Percentiles rank a stretch among this genome's conserved stretches.
These are phyloP conservation scores for Masnerella sp. DNA, from an alignment of 2,888 invertebrate species.

Conservation along the genomic window DNA sequence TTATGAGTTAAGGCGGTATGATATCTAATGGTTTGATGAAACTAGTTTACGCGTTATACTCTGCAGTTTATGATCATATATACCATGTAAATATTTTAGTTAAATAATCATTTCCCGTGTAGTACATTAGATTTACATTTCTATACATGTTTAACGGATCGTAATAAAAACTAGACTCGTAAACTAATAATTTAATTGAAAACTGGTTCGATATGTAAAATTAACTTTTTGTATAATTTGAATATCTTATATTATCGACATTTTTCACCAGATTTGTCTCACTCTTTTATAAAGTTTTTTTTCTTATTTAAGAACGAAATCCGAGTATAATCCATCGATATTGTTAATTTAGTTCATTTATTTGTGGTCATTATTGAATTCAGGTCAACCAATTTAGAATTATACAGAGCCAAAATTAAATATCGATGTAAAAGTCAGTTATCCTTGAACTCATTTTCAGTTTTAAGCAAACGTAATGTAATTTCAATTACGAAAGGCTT, in stretches of 20 bases:
- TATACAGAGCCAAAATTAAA: conserved; percentile 15
- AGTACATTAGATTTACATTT: conserved; percentile 42
- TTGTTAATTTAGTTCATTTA: conserved; percentile 10
- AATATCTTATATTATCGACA: conserved; percentile 13
- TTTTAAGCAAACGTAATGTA: conserved; percentile 12
- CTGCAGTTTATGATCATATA: conserved; percentile 34
- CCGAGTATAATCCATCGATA: neutral
- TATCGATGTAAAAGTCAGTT: conserved; percentile 14
- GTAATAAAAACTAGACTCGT: conserved; percentile 25
- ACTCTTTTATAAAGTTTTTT: no score
- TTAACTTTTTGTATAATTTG: conserved; percentile 11
- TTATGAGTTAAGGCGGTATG: conserved; percentile 29
- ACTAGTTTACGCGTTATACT: conserved; percentile 39
- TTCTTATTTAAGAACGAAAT: neutral
- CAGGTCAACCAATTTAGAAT: conserved; percentile 15
- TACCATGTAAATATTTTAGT: conserved; percentile 44
- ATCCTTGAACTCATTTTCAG: conserved; percentile 33
- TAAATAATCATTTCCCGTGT: conserved; percentile 38
- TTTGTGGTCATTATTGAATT: conserved; percentile 20
- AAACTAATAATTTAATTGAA: conserved; percentile 30
- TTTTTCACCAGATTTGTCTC: no score
- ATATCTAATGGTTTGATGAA: conserved; percentile 45
- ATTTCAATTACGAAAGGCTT: conserved; percentile 10
- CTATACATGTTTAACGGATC: conserved; percentile 26
- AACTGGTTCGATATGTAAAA: conserved; percentile 8